Base-by-base conservation (phyloP, 2,888 invertebrate species). In the Zygaena filipendulae region DNA sequence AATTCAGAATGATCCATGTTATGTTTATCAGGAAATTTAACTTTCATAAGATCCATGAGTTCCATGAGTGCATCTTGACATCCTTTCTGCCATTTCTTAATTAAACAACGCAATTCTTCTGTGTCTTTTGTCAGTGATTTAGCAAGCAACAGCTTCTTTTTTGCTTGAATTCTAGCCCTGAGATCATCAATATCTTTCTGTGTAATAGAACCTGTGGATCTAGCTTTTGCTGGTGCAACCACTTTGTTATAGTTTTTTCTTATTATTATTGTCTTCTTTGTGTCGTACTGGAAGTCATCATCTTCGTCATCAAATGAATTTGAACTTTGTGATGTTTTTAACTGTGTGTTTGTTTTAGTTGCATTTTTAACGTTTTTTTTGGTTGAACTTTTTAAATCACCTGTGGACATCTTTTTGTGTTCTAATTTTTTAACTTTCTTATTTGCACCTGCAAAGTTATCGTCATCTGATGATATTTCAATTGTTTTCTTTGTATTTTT, bases 51-150 rank as follows among this genome's bases (percentile, higher is more conserved):
- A 19, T 68, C 68, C 45, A 82, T 61, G 8, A 84, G 54, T 31
- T 82, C 75, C 33, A 64, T 59, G 10, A 84, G 46, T 0, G 82
- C 83, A 41, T 67, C 64, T 37, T 81, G 81, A 36, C 83, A 83
- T 1, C 80, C 82, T 29, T 57, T 67, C 39, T 79, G 75, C 83
- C 84, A 84, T 40, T 69, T 81, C 32, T 72, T 67, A 13, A 83
- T 82, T 13, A 80, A 52, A 20, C 37, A 52, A 33, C 69, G 49
- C 4, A 84, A 42, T 45, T 83, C 82, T 35, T 68, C 68, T 0
- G 72, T 67, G 20, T 82, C 81, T 25, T 71, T 61, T 10, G 67
- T 59, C 34, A 64, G 52, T 13, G 63, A 46, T 46, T 62, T 59
- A 0, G 68, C 67, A 27, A 72, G 24, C 1, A 77, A 50, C 4